phyloP scores from a whole-genome alignment of 1,140 invertebrate genomes.

The Argopecten irradians region DNA sequence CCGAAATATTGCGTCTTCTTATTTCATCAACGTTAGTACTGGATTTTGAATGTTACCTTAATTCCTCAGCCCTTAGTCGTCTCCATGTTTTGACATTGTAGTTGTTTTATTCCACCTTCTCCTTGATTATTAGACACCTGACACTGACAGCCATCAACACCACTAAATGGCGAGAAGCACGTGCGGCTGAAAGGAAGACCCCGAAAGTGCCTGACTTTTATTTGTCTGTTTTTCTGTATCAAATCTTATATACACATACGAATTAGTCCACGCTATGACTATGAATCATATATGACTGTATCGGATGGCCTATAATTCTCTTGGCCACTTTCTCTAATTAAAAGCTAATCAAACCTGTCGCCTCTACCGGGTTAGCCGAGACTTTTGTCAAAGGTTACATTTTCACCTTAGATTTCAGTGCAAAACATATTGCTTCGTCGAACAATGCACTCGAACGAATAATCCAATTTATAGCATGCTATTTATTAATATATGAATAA shows the following conservation, averaged over 20 bases:
- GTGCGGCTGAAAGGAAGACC: background rate
- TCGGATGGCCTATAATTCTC: conserved; percentile 6
- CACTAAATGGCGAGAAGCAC: background rate
- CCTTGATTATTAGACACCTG: background rate
- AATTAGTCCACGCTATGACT: background rate
- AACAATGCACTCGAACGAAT: conserved; percentile 9
- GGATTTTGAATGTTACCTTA: too few species aligned
- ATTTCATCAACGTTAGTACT: too few species aligned
- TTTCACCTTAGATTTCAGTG: conserved; percentile 16
- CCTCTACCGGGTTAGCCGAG: background rate
- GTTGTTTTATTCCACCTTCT: too few species aligned
- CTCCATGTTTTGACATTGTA: too few species aligned
- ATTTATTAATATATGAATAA: conserved; percentile 24
- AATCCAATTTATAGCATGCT: conserved; percentile 16
- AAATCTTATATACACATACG: conserved; percentile 4
- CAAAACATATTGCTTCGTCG: background rate
- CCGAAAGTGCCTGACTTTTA: background rate
- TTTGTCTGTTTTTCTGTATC: background rate
- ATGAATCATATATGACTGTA: background rate
- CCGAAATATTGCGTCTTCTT: too few species aligned
- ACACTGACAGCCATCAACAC: background rate
- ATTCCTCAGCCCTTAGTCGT: too few species aligned
- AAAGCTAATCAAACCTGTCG: background rate
- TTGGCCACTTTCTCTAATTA: background rate
- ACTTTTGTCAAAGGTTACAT: background rate